Evolutionary conservation across 2,113 vertebrate species (phyloP).

Genomic region (Shinisaurus crocodilurus): DNA sequence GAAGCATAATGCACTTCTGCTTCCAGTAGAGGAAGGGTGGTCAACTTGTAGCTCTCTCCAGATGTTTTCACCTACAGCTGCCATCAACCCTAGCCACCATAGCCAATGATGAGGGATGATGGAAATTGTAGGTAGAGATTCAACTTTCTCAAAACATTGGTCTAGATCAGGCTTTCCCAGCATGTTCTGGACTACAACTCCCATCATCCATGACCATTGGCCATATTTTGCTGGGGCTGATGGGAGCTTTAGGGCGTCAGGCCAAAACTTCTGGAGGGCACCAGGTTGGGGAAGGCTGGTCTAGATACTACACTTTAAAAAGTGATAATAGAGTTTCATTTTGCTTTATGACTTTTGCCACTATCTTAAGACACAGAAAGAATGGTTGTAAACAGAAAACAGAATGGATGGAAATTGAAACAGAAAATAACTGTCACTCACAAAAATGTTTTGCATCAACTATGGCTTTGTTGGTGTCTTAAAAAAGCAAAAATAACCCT

Average conservation of each 20-base stretch:
- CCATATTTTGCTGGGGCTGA: no score
- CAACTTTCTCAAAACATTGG: not conserved
- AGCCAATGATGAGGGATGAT: no score
- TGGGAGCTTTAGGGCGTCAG: no score
- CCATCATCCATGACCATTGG: no score
- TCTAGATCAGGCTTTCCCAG: no score
- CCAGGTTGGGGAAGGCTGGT: no score
- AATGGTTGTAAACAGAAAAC: slow-evolving; percentile 35
- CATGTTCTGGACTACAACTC: no score
- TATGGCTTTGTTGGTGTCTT: not conserved
- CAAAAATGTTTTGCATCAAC: not conserved
- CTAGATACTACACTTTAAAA: not conserved
- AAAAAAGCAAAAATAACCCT: slow-evolving; percentile 11
- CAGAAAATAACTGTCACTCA: slow-evolving; percentile 23
- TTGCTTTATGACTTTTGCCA: slow-evolving; percentile 9
- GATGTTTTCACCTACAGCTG: no score
- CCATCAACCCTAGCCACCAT: no score
- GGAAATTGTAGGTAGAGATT: not conserved
- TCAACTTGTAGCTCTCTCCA: no score
- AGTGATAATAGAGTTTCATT: slow-evolving; percentile 46
- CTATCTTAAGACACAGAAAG: slow-evolving; percentile 50
- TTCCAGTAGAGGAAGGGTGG: not conserved
- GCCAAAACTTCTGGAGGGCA: no score
- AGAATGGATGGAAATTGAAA: slow-evolving; percentile 46
- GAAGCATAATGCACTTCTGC: not conserved